Evolutionary conservation across 2,797 vertebrate species (phyloP), one percentile per base, ranked within the genome.

Genomic region (Syndactyla subalaris): DNA sequence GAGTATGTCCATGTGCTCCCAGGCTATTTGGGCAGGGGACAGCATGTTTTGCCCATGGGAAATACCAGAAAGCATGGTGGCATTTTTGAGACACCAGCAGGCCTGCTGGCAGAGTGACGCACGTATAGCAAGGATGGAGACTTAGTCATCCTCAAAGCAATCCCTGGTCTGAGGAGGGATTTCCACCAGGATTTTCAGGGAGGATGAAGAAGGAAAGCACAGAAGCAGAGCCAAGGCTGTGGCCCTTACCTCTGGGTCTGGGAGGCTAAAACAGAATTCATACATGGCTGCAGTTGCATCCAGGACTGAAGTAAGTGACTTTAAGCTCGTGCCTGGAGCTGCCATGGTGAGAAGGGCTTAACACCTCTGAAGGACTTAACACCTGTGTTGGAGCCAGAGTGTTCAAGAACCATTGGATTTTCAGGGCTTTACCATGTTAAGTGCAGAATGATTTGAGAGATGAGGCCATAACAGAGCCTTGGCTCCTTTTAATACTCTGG

Each of bases 71-170:
- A 80, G 36, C 6, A 11, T 0, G 0, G 34, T 38, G 32, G 12
- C 12, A 32, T 48, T 93, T 85, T 34, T 43, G 27, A 73, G 55
- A 54, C 14, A 27, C 12, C 36, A 38, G 8, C 23, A n/a, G 71
- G 3, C 7, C 3, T 1, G 2, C 17, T 0, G 6, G n/a, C 32
- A 85, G 26, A 84, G 22, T 17, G 57, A 68, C 5, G 22, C 36
- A n/a, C 1, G 0, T 2, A 5, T 4, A 58, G 43, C 34, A 70
- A 83, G 20, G 52, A 51, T 14, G 10, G 36, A 43, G 7, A 68
- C 9, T 63, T 13, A 7, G 17, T 27, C 1, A 0, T 3, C 0
- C 7, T 62, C 23, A 36, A 32, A 79, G 26, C 5, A 48, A 11
- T 7, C 13, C 8, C 11, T 18, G 49, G 6, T 43, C 21, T 39